Evolutionary conservation across 2,113 vertebrate species (phyloP), one percentile per base, ranked within the genome.

Genomic region (Mobula birostris): DNA sequence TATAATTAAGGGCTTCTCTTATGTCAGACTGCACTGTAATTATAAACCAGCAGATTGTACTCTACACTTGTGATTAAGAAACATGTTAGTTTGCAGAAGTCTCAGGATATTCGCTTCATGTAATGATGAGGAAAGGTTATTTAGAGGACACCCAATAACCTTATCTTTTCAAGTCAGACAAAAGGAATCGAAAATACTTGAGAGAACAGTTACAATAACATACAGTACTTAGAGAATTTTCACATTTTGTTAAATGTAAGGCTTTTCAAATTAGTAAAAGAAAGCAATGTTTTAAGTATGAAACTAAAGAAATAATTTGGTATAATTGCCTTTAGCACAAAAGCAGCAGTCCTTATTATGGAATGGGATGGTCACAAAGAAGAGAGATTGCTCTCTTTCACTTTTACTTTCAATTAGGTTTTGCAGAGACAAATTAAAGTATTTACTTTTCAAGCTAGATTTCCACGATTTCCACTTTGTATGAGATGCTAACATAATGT

Each of bases 1-100:
- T 93, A 19, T 93, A 93, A 93, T 93, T 93, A 74, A 93, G 91
- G 91, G 36, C 68, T 74, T 93, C 21, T 74, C 91, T 70, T 56
- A 32, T 90, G 85, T 76, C 68, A 27, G 68, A 27, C 68, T 93
- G 24, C 40, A 56, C 91, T 74, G 70, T 93, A 93, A 93, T 93
- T 93, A 93, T 72, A 19, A 48, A 48, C 91, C 40, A 66, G 70
- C 91, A 48, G 70, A 93, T 74, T 74, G 68, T 93, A 74, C 21
- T 29, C 21, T 63, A 32, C 58, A 29, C 58, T 70, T 92, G 70
- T 93, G 68, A 40, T 74, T 93, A 29, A 74, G 91, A 93, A 76
- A 74, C 7, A 7, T 74, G 21, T 72, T 93, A 29, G 56, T 93
- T 74, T 93, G 15, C 32, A 63, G 61, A 93, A 93, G 70, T 48